Evolutionary conservation across 2,113 vertebrate genomes (phyloP), one percentile per base, ranked within the genome.

Genomic region (Gallinago jamesoni): DNA sequence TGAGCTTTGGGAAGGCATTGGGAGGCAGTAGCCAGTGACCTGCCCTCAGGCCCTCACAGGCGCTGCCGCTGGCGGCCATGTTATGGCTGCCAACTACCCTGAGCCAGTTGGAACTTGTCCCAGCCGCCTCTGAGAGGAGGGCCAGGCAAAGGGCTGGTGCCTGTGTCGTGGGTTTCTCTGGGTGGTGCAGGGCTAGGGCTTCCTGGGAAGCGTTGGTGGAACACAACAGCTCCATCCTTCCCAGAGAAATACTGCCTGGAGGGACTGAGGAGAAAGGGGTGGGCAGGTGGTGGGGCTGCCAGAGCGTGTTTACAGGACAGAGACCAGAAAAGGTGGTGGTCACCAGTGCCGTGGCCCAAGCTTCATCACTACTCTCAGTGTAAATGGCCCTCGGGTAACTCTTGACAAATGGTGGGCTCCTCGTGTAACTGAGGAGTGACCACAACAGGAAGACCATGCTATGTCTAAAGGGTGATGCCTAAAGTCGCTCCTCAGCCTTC

Each of bases 51-150:
- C 13, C 14, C 25, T 13, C 6, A 17, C 41, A 63, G 30, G 45
- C 1, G 7, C 4, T 0, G 3, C 59, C 4, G 12, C 28, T 21
- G 39, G 41, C 7, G 4, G 12, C 45, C 1, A 2, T 14, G 17
- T 13, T 31, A 30, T 66, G 48, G 17, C 41, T 1, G 1, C 19
- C 8, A 16, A 14, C 52, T 2, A 2, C 14, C 14, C 41, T 0
- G 5, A 5, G 14, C 28, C 3, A 9, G 33, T 37, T n/a, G 47
- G 35, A 22, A 30, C 18, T 1, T 2, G 27, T 28, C 39, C 17
- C 52, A 18, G 27, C 31, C 3, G 0, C 28, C 47, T 13, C 23
- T 17, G 78, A 23, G 27, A 33, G 13, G 22, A 17, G 0, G 1
- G 27, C 8, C 6, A 1, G 18, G 12, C 33, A 2, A 23, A n/a